Evolutionary conservation across 1,140 invertebrate species (phyloP).

Genomic region (Diprion similis): DNA sequence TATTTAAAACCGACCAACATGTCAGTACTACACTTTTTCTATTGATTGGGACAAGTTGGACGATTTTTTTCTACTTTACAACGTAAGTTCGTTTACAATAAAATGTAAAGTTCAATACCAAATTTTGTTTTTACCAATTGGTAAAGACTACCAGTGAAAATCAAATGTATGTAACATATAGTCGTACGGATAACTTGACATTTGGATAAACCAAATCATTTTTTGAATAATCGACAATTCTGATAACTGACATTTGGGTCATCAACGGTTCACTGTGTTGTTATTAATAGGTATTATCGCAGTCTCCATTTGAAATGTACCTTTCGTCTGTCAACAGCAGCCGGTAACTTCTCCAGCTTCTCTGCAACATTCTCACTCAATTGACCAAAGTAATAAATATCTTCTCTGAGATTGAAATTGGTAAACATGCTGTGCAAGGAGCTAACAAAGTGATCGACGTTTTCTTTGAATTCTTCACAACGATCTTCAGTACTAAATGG

Average conservation of each 20-base stretch:
- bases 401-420: conserved; percentile 68
- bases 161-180: too few species aligned
- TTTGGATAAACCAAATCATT: too few species aligned
- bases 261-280: conserved; percentile 13
- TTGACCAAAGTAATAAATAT: conserved; percentile 70
- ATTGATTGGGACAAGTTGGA: too few species aligned
- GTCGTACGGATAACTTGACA: too few species aligned
- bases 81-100: too few species aligned
- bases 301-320: conserved; percentile 45
- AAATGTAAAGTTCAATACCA: too few species aligned
- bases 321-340: conserved; percentile 63
- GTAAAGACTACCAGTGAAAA: too few species aligned
- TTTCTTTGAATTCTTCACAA: conserved; percentile 49
- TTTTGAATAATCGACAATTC: neutral
- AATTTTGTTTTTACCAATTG: too few species aligned
- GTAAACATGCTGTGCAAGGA: conserved; percentile 67
- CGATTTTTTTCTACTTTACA: too few species aligned
- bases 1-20: too few species aligned
- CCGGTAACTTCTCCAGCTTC: conserved; percentile 65
- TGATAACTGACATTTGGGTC: conserved; percentile 9
- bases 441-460: conserved; percentile 64
- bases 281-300: conserved; percentile 19
- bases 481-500: conserved; percentile 57
- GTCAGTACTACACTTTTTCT: too few species aligned
- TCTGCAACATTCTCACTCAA: conserved; percentile 69